Base-by-base conservation (phyloP, 2,888 invertebrate species). In the Leptothorax acervorum region DNA sequence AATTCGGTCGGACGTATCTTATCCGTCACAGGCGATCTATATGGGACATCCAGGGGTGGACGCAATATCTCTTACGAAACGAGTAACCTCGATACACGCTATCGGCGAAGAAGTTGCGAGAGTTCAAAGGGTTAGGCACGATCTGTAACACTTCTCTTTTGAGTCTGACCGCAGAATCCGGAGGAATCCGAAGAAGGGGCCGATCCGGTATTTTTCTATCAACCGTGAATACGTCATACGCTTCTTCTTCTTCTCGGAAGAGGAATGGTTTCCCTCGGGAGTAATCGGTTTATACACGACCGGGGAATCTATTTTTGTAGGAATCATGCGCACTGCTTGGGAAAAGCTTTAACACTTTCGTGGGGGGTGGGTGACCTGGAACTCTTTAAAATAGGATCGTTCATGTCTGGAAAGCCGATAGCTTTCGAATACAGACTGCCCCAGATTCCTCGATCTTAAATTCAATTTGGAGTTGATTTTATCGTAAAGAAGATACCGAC, bases 21-120 rank as follows among this genome's bases (percentile, higher is more conserved):
- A 71, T 79, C 60, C 66, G 76, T 53, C 39, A 11, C 57, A 63
- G 48, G 63, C 70, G 73, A 89, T 90, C 84, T 85, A 91, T 89
- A 83, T 89, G 76, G 87, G 75, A 89, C 90, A 86, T 84, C 85
- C 89, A 89, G 88, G 91, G 90, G 86, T 90, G 88, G 86, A 88
- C 89, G 90, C 85, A 88, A 90, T 90, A 83, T 89, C 86, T 87
- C 88, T 92, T 92, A 92, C 92, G 93, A 92, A 92, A 92, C 86
- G 62, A 75, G 82, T 90, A 88, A 88, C 90, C 89, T 87, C 88
- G 90, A 92, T 91, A 92, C 76, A 86, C 81, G 85, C 87, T 92
- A 92, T 92, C 92, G 86, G 75, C 60, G 48, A 71, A 86, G 83
- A 79, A 83, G 85, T 71, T 66, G 71, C 78, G 60, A 82, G 79